Conservation (phyloP, 2,797 vertebrate species). For the Poecilia gillii region DNA sequence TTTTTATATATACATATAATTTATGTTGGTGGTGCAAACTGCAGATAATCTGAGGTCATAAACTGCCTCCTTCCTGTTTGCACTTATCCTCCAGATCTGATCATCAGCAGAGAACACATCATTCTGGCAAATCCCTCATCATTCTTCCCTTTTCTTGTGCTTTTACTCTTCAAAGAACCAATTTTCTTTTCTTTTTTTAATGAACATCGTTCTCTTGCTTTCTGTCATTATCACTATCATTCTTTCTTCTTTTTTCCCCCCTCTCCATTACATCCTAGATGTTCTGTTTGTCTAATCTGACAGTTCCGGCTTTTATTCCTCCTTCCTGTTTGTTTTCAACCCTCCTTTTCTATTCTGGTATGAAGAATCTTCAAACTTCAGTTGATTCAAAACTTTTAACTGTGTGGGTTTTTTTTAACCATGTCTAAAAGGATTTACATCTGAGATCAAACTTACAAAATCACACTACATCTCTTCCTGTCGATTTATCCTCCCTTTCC, state of each 20-base stretch:
- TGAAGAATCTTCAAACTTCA: not conserved
- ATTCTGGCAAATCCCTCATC: not conserved
- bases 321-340: not conserved
- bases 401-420: not conserved
- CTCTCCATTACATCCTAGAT: not conserved
- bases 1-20: not conserved
- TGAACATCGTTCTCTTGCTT: not conserved
- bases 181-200: not conserved
- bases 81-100: conserved; percentile 16
- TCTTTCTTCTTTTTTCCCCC: not conserved
- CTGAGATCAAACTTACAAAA: not conserved
- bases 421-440: not conserved
- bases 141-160: not conserved
- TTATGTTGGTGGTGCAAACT: conserved; percentile 14
- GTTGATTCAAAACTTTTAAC: not conserved
- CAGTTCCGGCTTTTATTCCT: not conserved
- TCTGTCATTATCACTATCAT: not conserved
- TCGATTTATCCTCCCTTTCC: conserved; percentile 1
- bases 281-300: not conserved
- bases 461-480: not conserved
- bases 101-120: not conserved
- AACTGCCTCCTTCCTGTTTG: conserved; percentile 45
- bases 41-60: conserved; percentile 20
- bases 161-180: not conserved
- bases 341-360: not conserved